Base-by-base conservation (phyloP, 1,140 invertebrate species). In the Gryon sp. region DNA sequence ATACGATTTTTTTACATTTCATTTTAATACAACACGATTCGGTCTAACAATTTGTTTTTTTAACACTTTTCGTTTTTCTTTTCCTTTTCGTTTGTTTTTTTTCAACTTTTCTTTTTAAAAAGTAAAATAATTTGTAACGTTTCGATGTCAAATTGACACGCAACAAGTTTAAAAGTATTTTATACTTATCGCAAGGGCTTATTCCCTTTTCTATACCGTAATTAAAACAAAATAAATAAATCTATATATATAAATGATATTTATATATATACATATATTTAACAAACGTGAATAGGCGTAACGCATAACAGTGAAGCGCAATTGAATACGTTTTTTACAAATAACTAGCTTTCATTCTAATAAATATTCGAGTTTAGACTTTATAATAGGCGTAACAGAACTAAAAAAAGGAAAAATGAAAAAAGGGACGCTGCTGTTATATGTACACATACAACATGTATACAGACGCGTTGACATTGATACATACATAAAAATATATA, bases 301-400 rank as follows among this genome's bases (percentile, higher is more conserved):
- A 40, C 70, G 70, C 59, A 60, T 75, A 66, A 70, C 59, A 59
- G 55, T 66, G 73, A 77, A 46, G 20, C 66, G 60, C 59, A 45
- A 70, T 78, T 78, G 55, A 65, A 78, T 73, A 78, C 70, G 38
- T 75, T 77, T 75, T 75, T 75, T 74, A 74, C 62, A 62, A 74
- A 74, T 74, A 63, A 75, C 34, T 78, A 74, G 59, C 76, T 78
- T 69, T 78, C 52, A 69, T 76, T 69, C 70, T 65, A 74, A 43
- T 38, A 57, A 55, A 78, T 69, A 69, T 73, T 78, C 62, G 43
- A 73, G 50, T 72, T 57, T 72, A 63, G 53, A 52, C 53, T 16
- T n/a, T 74, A 69, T 59, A 57, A 73, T 78, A 73, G 65, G 52
- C 59, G 43, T 73, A 73, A 70, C 57, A 70, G 20, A 69, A 28